Conservation (phyloP, 2,113 vertebrate species). For the Microcebus ravelobensis region DNA sequence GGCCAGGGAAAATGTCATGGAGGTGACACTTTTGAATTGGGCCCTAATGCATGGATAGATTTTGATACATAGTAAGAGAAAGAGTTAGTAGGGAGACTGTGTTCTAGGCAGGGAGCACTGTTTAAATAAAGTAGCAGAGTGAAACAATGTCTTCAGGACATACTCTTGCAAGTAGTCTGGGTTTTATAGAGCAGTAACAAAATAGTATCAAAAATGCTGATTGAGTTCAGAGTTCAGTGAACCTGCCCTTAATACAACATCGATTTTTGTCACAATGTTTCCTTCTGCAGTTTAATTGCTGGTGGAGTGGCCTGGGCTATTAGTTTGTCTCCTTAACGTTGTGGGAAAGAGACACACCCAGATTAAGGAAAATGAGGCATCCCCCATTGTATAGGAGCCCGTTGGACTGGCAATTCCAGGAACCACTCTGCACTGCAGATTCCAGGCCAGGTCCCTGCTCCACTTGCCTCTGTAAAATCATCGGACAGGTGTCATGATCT, state of each 20-base stretch:
- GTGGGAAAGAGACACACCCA: background rate
- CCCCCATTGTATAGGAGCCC: accelerated
- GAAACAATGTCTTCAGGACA: background rate
- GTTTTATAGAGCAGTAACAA: background rate
- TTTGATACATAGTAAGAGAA: background rate
- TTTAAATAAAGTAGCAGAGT: background rate
- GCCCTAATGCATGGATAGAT: background rate
- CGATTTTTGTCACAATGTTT: background rate
- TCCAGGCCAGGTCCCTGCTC: background rate
- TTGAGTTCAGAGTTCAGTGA: background rate
- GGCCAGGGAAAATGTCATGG: background rate
- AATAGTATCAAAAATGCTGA: background rate
- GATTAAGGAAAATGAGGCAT: background rate
- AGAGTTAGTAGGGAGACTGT: background rate
- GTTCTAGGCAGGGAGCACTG: background rate
- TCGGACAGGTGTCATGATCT: background rate
- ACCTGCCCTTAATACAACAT: background rate
- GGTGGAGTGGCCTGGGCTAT: background rate
- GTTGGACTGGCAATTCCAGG: background rate
- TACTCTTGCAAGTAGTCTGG: background rate
- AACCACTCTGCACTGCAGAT: background rate
- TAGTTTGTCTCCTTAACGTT: background rate
- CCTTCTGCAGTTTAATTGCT: background rate
- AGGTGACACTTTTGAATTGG: background rate
- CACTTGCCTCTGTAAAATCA: background rate